A percentile compares a stretch with the other conserved stretches of the same genome.
Evolutionary conservation across 2,888 invertebrate genomes (phyloP).

Genomic region (Dorcus hopei): DNA sequence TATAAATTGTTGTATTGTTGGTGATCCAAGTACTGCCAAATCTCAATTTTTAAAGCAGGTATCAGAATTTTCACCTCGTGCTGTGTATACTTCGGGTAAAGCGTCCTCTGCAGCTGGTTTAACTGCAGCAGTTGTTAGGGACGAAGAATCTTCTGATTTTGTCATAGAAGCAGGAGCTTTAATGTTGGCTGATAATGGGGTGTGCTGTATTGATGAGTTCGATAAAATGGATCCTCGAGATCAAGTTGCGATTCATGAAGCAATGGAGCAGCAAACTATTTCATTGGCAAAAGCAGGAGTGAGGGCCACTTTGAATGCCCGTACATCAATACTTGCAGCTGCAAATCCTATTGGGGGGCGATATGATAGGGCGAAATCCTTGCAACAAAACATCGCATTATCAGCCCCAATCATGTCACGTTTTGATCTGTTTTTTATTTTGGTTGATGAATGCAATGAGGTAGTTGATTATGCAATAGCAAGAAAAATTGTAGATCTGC

Average conservation of each 20-base stretch:
- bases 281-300: conserved; percentile 97
- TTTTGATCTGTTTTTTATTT: conserved; percentile 97
- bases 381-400: conserved; percentile 91
- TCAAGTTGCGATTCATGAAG: conserved; percentile 99
- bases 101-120: conserved; percentile 97
- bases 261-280: conserved; percentile 99
- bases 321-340: conserved; percentile 96
- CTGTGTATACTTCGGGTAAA: conserved; percentile 98
- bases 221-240: conserved; percentile 98
- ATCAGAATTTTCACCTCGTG: conserved; percentile 90
- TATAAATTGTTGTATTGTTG: conserved; percentile 96
- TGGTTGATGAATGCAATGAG: conserved; percentile 95
- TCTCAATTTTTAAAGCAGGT: conserved; percentile 95
- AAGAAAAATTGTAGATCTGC: conserved; percentile 90
- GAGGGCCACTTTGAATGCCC: conserved; percentile 93
- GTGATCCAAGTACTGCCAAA: conserved; percentile 98
- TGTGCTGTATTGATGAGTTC: conserved; percentile 99
- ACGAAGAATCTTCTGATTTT: conserved; percentile 97
- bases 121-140: conserved; percentile 96
- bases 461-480: conserved; percentile 97
- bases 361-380: conserved; percentile 89
- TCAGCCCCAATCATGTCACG: conserved; percentile 98
- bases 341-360: conserved; percentile 98
- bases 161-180: conserved; percentile 98
- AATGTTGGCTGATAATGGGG: conserved; percentile 98